Percentiles rank a stretch among this genome's conserved stretches.
phyloP scores from a whole-genome alignment of 2,113 vertebrate species.

The Cisticola juncidis region DNA sequence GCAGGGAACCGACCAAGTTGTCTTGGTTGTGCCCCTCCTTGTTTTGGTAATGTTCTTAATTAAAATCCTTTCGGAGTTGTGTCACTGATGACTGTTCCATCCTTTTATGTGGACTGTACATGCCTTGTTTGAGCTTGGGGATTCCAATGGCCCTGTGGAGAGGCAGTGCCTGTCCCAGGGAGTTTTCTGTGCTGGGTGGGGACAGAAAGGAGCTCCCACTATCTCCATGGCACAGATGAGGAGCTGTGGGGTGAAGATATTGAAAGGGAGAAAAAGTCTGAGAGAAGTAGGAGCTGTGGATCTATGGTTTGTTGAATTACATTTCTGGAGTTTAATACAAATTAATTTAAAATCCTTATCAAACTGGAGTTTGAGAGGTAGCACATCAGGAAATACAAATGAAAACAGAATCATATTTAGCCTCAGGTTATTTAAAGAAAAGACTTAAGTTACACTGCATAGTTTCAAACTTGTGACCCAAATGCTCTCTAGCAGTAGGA shows the following conservation, averaged over 20 bases:
- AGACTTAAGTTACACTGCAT: not conserved
- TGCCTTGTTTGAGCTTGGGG: not conserved
- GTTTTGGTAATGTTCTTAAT: constrained; percentile 13
- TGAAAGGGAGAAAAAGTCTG: not conserved
- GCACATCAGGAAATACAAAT: not conserved
- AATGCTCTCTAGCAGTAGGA: not conserved
- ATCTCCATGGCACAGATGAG: not conserved
- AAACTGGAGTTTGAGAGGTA: not conserved
- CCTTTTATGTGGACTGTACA: not conserved
- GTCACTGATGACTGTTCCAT: constrained; percentile 5
- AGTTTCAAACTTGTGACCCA: not conserved
- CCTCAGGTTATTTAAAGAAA: not conserved
- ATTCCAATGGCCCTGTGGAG: not conserved
- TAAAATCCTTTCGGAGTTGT: constrained; percentile 39
- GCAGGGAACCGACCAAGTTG: not conserved
- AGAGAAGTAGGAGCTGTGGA: not conserved
- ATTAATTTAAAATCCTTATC: not conserved
- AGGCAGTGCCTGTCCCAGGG: not conserved
- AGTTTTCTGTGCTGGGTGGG: not conserved
- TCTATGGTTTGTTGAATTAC: not conserved
- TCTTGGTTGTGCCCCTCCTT: not conserved
- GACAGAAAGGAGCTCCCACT: not conserved
- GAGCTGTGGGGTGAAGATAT: constrained; percentile 1
- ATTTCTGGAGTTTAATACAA: not conserved
- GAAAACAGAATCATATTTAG: not conserved